Conservation (phyloP, 2,888 invertebrate genomes). For the Ormyrus rosae region DNA sequence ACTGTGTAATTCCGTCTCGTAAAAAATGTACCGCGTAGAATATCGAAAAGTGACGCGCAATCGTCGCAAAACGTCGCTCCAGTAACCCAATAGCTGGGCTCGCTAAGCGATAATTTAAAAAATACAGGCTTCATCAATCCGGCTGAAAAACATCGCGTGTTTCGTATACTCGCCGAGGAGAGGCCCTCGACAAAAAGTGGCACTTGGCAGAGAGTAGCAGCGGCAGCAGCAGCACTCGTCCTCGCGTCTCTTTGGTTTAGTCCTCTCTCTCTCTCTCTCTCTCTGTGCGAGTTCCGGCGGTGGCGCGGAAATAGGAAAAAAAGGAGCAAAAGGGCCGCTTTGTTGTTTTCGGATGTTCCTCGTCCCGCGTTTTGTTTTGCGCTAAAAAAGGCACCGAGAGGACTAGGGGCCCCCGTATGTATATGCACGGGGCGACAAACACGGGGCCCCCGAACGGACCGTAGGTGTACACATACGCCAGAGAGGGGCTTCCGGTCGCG, state of each 20-base stretch:
- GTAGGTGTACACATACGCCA: slow-evolving; percentile 61
- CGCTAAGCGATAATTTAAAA: no score
- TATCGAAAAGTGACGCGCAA: background rate
- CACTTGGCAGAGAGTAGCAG: background rate
- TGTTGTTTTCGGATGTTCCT: slow-evolving; percentile 65
- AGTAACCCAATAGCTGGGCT: background rate
- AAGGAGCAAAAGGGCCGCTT: slow-evolving; percentile 67
- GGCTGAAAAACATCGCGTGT: background rate
- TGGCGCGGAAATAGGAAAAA: slow-evolving; percentile 10
- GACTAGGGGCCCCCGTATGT: background rate
- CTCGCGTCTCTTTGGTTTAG: background rate
- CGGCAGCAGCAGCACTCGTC: background rate
- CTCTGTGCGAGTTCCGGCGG: background rate
- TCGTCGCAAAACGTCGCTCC: background rate
- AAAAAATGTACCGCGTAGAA: background rate
- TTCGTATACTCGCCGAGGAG: background rate
- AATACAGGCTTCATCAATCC: no score
- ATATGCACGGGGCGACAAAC: background rate
- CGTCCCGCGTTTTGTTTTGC: slow-evolving; percentile 48
- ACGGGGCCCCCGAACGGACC: no score
- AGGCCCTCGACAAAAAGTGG: background rate
- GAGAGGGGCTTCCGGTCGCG: slow-evolving; percentile 74
- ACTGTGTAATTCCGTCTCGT: no score
- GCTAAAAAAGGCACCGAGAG: slow-evolving; percentile 23
- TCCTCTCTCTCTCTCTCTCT: background rate